A percentile compares a stretch with the other conserved stretches of the same genome.
These are phyloP conservation scores for Lucifuga dentata DNA, from an alignment of 2,113 vertebrate species.

Conservation along the genomic window DNA sequence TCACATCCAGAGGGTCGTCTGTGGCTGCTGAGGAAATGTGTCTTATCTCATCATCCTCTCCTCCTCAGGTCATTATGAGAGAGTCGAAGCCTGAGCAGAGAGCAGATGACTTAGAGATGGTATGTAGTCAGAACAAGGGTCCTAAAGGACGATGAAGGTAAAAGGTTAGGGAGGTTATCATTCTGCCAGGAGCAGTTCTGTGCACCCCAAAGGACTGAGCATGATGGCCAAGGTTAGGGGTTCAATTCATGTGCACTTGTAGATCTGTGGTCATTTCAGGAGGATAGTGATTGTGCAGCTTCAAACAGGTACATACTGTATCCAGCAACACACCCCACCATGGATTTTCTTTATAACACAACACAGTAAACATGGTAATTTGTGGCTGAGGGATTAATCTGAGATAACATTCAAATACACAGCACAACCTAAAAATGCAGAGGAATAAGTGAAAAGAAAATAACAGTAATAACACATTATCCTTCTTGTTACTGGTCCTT, in stretches of 20 bases:
- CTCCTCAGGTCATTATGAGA: conserved; percentile 39
- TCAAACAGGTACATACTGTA: neutral
- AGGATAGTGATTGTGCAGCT: neutral
- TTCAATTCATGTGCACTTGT: conserved; percentile 1
- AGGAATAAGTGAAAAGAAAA: conserved; percentile 53
- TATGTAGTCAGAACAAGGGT: neutral
- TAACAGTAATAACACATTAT: conserved; percentile 69
- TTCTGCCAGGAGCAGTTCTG: conserved; percentile 15
- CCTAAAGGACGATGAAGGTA: conserved; percentile 6
- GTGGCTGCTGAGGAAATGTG: conserved; percentile 44
- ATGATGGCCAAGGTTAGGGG: neutral
- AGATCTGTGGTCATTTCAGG: neutral
- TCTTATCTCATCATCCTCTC: conserved; percentile 62
- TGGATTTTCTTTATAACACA: neutral
- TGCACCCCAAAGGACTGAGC: neutral
- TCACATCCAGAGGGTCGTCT: conserved; percentile 42
- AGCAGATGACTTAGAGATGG: conserved; percentile 16
- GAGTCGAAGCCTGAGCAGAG: conserved; percentile 31
- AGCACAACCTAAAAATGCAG: conserved; percentile 38
- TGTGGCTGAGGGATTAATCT: neutral
- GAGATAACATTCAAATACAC: conserved; percentile 12
- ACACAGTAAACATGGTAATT: neutral
- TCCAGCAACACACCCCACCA: neutral
- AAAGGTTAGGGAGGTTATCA: conserved; percentile 39
- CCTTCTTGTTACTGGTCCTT: conserved; percentile 66